Conservation (phyloP, 92 coral and sea anemone genomes). For the Zoanthus solanderi region DNA sequence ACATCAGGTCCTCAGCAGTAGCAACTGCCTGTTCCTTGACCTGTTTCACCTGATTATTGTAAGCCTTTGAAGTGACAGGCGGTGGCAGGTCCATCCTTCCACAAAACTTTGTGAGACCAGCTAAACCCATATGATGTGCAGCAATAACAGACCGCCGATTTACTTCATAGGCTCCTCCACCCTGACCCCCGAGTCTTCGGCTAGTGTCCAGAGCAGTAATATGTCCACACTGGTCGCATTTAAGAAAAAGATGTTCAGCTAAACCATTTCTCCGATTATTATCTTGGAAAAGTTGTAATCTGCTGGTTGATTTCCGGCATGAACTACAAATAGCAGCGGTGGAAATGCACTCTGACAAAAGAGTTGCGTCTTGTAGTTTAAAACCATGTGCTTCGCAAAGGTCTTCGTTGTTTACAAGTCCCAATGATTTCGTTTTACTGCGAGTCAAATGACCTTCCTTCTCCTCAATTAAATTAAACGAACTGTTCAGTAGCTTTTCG, state of each 20-base stretch:
- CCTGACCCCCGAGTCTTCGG: constrained; percentile 51
- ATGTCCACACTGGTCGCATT: constrained; percentile 50
- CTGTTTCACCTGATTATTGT: constrained; percentile 67
- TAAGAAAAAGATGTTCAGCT: constrained; percentile 40
- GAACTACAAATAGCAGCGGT: constrained; percentile 33
- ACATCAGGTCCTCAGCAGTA: constrained; percentile 64
- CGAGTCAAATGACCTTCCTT: constrained; percentile 26
- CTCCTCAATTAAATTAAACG: constrained; percentile 17
- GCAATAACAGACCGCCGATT: constrained; percentile 68
- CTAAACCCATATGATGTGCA: constrained; percentile 58
- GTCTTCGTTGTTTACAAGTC: constrained; percentile 25
- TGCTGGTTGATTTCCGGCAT: constrained; percentile 28
- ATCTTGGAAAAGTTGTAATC: constrained; percentile 28
- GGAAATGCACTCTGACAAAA: constrained; percentile 27
- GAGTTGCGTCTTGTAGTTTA: constrained; percentile 33
- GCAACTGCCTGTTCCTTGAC: constrained; percentile 60
- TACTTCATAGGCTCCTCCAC: constrained; percentile 72
- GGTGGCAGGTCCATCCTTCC: constrained; percentile 75
- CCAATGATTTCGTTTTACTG: constrained; percentile 15
- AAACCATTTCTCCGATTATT: constrained; percentile 25
- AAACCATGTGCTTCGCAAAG: constrained; percentile 22
- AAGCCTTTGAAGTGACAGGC: constrained; percentile 67
- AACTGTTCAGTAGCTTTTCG: constrained; percentile 32
- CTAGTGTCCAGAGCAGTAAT: constrained; percentile 59
- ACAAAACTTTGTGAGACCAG: constrained; percentile 68